Evolutionary conservation across 2,888 invertebrate genomes (phyloP), one percentile per base, ranked within the genome.

Genomic region (Neoaliturus tenellus): DNA sequence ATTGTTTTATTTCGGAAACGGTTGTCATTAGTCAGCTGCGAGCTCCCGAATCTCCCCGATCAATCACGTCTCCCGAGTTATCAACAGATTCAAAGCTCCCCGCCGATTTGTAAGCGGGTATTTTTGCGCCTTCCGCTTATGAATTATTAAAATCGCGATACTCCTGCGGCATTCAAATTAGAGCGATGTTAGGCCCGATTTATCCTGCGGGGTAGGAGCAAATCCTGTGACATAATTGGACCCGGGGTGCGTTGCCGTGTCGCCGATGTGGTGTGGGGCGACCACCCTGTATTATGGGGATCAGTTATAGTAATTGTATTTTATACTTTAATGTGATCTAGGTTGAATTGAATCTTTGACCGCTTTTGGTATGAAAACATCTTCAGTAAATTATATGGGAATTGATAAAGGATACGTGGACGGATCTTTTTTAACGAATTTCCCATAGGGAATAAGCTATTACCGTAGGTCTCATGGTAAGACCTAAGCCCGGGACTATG

Each of bases 21-120:
- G 33, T 20, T 55, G 78, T 55, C 55, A 78, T 78, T 78, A 78
- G 78, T 78, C 78, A 78, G 78, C 33, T 20, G 20, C 4, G n/a
- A 5, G 33, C 33, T 33, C 51, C 48, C 55, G 33, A 78, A 55
- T 55, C 35, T 3, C 10, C 8, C 28, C 17, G 25, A 41, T 75
- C 75, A 75, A 75, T 75, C 71, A 71, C 67, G 31, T 75, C 48
- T 75, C 31, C n/a, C 31, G 35, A 51, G 25, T 78, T 78, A 78
- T 78, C 78, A 78, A 78, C 78, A 33, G 78, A 55, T 78, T 55
- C 78, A 78, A 78, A 78, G 55, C 78, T 62, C 62, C 62, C 62
- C 62, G 5, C 55, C 33, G 44, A 75, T 41, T 44, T n/a, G 28
- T 75, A 35, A 28, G 73, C 28, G 44, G 44, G 73, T 41, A 14